phyloP scores from a whole-genome alignment of 2,888 invertebrate species.

The Synergus gifuensis region DNA sequence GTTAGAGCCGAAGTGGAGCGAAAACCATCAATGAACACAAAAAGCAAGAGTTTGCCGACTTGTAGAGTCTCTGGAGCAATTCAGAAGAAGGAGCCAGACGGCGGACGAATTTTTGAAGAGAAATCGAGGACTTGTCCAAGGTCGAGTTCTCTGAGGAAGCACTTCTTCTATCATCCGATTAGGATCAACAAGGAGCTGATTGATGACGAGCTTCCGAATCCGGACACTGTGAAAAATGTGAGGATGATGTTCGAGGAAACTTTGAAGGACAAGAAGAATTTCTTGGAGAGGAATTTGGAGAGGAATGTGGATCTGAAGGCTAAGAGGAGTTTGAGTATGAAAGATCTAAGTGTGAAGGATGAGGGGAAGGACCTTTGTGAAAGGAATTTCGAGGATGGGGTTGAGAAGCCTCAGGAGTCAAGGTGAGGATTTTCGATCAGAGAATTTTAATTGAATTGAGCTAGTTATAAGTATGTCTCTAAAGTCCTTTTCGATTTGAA shows the following conservation, averaged over 20 bases:
- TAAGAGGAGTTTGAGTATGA: constrained; percentile 73
- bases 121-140: constrained; percentile 62
- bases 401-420: background rate
- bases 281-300: constrained; percentile 63
- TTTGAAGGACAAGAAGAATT: constrained; percentile 79
- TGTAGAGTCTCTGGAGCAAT: constrained; percentile 47
- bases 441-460: no score
- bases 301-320: constrained; percentile 57
- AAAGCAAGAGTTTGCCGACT: constrained; percentile 69
- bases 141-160: constrained; percentile 83
- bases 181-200: constrained; percentile 89
- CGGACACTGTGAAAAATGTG: constrained; percentile 92
- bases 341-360: constrained; percentile 65
- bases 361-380: constrained; percentile 29
- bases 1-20: constrained; percentile 84
- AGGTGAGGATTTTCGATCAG: background rate
- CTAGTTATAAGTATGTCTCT: no score
- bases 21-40: constrained; percentile 60
- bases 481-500: constrained; percentile 44
- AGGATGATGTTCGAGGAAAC: constrained; percentile 89
- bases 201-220: constrained; percentile 92
- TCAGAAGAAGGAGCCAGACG: constrained; percentile 8
- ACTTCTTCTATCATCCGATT: constrained; percentile 92
- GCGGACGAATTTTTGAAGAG: constrained; percentile 40
- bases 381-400: constrained; percentile 50